phyloP scores from a whole-genome alignment of 1,140 invertebrate species.

The Magallana ariakensis region DNA sequence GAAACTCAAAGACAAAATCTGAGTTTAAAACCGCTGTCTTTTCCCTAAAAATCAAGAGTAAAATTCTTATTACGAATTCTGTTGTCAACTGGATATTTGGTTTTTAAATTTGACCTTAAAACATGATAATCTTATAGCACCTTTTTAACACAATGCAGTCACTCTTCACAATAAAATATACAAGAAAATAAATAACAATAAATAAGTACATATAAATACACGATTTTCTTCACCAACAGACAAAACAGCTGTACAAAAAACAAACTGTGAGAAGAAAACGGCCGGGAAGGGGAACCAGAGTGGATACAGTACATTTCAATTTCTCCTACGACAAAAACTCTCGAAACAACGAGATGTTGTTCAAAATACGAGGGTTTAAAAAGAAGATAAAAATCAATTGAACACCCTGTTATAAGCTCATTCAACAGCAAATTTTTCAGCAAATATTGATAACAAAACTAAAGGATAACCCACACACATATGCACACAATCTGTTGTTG shows the following conservation, averaged over 20 bases:
- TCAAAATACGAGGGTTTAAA: no score
- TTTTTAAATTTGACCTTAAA: neutral
- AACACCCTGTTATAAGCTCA: neutral
- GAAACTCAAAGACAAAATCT: neutral
- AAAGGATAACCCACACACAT: neutral
- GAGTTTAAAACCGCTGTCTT: neutral
- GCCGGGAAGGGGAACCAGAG: neutral
- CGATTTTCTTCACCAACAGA: neutral
- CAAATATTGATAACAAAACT: constrained; percentile 26
- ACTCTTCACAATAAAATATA: neutral
- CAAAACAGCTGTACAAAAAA: constrained; percentile 27
- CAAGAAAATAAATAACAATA: neutral
- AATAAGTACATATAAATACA: constrained; percentile 34
- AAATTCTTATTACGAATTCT: neutral
- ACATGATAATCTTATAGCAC: neutral
- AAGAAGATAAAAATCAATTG: neutral
- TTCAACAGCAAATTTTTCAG: constrained; percentile 25
- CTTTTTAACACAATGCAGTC: neutral
- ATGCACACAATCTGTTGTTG: neutral
- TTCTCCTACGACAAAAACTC: no score
- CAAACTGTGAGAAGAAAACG: neutral
- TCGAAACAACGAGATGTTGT: no score
- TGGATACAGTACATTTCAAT: no score
- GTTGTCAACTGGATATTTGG: neutral
- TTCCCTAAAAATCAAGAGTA: neutral